Evolutionary conservation across 1,140 invertebrate species (phyloP), one percentile per base, ranked within the genome.

Genomic region (Octopus sinensis): DNA sequence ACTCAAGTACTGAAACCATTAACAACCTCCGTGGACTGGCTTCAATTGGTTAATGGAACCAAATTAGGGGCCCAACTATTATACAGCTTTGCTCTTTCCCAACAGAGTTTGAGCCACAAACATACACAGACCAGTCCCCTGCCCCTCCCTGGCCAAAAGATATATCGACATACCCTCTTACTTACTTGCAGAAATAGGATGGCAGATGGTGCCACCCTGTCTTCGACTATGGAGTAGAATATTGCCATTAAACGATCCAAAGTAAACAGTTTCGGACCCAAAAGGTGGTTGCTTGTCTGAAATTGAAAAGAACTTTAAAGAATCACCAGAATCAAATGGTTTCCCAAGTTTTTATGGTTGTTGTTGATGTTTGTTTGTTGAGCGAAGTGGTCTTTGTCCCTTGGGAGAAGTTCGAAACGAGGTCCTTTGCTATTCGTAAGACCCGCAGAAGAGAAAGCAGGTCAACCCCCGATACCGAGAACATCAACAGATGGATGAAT

Each of bases 161-260:
- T 17, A 54, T 43, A 54, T 86, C 80, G n/a, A 84, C 30, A 43
- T 43, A 43, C 30, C 30, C 30, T 82, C 30, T 12, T 30, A 82
- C 82, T 82, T 84, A 91, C 91, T 87, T 91, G 86, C 84, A 90
- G 88, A 84, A 90, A 92, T 23, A 97, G 91, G 90, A 95, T 94
- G 82, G 95, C 95, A 82, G 96, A 96, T 17, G 97, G 92, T 53
- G 95, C 94, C 53, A 96, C 94, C 88, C 94, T 94, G 77, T 96
- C 95, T 77, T 96, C 94, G 17, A 96, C 90, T 85, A 98, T 96
- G 1, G 95, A 94, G 91, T 96, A 97, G 91, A 97, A 98, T 85
- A 98, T 97, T 4, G 96, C 95, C 78, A 98, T 89, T 86, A 98
- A 91, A 80, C 96, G 92, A 88, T 96, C 95, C 23, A 98, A 91